Base-by-base conservation (phyloP, 2,888 invertebrate species). In the Theristus sp. region DNA sequence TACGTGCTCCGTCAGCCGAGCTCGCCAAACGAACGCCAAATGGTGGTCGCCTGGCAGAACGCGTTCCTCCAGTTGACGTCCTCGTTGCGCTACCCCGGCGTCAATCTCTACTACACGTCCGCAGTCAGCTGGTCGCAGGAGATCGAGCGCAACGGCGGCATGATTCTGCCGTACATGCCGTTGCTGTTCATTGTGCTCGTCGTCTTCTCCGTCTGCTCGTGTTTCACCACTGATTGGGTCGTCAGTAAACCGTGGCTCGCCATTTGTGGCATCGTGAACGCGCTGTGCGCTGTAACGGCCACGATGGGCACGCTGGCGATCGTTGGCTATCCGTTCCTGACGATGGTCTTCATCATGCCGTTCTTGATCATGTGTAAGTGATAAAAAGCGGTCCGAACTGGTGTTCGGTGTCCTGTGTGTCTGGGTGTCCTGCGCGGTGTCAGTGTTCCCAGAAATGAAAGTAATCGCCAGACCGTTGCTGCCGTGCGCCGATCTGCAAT, bases 151-250 rank as follows among this genome's bases (percentile, higher is more conserved):
- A 72, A 71, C 60, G 72, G 72, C 13, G 66, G 65, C 47, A 64
- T 70, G 28, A 38, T 63, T 24, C 25, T 60, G 3, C 56, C 57
- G 20, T 63, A 52, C 59, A 70, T 71, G 68, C 70, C 70, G 13
- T 68, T 67, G 68, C 68, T 71, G 58, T 65, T 68, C 1, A 58
- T 67, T 6, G 63, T 69, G 3, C 65, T 72, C 25, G 62, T 70
- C 17, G 61, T 66, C 1, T 71, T 72, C 61, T 71, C 70, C 61
- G 67, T 86, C 62, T 81, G 81, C 68, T 84, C 84, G 58, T 88
- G 88, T 72, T 87, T 88, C 87, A 89, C 89, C 88, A 80, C 83
- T 13, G 89, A 90, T 74, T 87, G 88, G 82, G 89, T 89, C 26
- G 81, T 87, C 59, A 87, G 88, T 46, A 90, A 90, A 72, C 90